These are phyloP conservation scores for Distichodus sexfasciatus DNA, from an alignment of 2,797 vertebrate genomes.

Conservation along the genomic window DNA sequence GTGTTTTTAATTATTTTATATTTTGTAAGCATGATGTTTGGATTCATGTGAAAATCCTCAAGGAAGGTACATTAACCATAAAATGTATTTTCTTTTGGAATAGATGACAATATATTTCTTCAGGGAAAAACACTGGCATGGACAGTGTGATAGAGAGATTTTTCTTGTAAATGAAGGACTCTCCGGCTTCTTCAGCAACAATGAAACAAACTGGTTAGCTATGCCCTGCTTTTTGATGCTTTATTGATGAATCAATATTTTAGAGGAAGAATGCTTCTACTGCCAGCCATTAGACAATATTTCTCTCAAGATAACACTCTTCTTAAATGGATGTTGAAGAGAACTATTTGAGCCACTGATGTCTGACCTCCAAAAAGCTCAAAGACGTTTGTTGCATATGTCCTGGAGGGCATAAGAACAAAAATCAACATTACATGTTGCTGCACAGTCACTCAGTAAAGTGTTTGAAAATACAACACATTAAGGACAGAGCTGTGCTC, in stretches of 20 bases:
- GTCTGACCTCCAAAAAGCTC: neutral
- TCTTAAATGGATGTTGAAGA: neutral
- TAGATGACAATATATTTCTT: too few species aligned
- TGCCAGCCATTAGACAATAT: neutral
- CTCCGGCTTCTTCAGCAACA: neutral
- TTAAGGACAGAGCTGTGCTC: slow-evolving; percentile 13
- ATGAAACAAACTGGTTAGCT: too few species aligned
- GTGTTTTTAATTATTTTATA: too few species aligned
- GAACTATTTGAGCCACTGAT: neutral
- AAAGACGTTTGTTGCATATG: neutral
- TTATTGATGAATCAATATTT: neutral
- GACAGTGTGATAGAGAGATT: too few species aligned
- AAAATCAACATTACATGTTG: neutral
- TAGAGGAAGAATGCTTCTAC: neutral
- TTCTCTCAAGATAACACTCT: neutral
- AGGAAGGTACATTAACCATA: too few species aligned
- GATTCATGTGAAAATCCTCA: too few species aligned
- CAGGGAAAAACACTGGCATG: too few species aligned
- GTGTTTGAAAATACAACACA: slow-evolving; percentile 8
- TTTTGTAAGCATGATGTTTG: too few species aligned
- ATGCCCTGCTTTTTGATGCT: too few species aligned
- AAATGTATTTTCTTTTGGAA: too few species aligned
- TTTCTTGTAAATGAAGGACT: neutral
- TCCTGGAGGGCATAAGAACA: slow-evolving; percentile 3
- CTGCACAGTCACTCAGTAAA: neutral